Conservation (phyloP, 2,797 vertebrate genomes). For the Neosalanx taihuensis region DNA sequence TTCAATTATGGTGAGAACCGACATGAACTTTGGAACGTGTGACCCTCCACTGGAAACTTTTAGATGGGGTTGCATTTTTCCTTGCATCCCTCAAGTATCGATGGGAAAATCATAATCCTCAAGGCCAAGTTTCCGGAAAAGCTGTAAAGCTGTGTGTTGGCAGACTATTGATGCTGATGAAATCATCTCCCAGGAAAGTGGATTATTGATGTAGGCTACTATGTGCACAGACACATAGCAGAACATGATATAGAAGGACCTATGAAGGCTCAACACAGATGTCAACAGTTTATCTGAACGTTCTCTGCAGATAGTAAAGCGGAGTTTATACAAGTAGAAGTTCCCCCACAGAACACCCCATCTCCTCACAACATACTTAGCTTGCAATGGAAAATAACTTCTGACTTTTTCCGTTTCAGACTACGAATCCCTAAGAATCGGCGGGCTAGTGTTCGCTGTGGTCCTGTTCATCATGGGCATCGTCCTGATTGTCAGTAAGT, state of each 20-base stretch:
- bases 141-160: neutral
- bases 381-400: neutral
- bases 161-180: neutral
- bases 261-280: neutral
- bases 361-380: neutral
- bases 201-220: neutral
- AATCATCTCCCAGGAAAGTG: neutral
- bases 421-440: constrained; percentile 85
- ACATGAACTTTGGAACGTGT: constrained; percentile 27
- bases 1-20: constrained; percentile 75
- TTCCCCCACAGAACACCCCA: neutral
- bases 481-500: constrained; percentile 85
- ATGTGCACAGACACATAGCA: neutral
- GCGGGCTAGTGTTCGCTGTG: constrained; percentile 82
- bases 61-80: constrained; percentile 51
- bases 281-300: neutral
- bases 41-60: constrained; percentile 60
- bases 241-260: neutral
- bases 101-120: constrained; percentile 61
- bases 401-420: constrained; percentile 62
- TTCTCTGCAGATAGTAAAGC: neutral
- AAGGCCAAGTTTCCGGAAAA: constrained; percentile 27
- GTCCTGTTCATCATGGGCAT: constrained; percentile 85
- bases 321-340: no score
- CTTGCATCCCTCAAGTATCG: constrained; percentile 42